Evolutionary conservation across 2,888 invertebrate species (phyloP).

Genomic region (Poecilus cupreus): DNA sequence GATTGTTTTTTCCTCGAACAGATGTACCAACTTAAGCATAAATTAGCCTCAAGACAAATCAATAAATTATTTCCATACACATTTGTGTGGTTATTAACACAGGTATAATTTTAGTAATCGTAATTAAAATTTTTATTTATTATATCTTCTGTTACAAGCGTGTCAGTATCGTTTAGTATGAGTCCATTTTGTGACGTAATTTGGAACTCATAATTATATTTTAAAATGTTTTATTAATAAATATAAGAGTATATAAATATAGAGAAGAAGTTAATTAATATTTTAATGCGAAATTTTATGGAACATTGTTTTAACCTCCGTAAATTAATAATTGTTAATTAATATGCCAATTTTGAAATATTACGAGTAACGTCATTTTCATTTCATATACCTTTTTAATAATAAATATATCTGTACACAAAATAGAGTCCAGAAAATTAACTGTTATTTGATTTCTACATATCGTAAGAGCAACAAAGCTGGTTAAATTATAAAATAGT

Average conservation of each 20-base stretch:
- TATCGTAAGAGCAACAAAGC: too few species aligned
- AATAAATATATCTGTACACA: too few species aligned
- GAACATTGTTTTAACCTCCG: not conserved
- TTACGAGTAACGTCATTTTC: too few species aligned
- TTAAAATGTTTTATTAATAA: not conserved
- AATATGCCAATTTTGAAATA: too few species aligned
- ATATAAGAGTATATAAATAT: not conserved
- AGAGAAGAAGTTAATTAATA: constrained; percentile 2
- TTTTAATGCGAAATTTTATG: not conserved
- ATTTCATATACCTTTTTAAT: too few species aligned
- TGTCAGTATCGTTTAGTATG: constrained; percentile 1
- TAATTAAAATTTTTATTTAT: constrained; percentile 57
- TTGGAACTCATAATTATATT: not conserved
- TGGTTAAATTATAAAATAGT: too few species aligned
- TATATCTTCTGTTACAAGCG: constrained; percentile 40
- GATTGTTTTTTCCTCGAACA: constrained; percentile 16
- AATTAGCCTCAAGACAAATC: constrained; percentile 37
- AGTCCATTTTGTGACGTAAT: not conserved
- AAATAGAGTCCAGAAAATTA: too few species aligned
- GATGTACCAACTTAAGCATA: constrained; percentile 33
- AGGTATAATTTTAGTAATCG: constrained; percentile 50
- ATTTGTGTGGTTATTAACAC: constrained; percentile 42
- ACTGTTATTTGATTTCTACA: too few species aligned
- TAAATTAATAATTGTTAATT: too few species aligned
- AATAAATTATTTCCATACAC: constrained; percentile 52